Conservation (phyloP, 2,113 vertebrate genomes). For the Oxygymnocypris stewartii region DNA sequence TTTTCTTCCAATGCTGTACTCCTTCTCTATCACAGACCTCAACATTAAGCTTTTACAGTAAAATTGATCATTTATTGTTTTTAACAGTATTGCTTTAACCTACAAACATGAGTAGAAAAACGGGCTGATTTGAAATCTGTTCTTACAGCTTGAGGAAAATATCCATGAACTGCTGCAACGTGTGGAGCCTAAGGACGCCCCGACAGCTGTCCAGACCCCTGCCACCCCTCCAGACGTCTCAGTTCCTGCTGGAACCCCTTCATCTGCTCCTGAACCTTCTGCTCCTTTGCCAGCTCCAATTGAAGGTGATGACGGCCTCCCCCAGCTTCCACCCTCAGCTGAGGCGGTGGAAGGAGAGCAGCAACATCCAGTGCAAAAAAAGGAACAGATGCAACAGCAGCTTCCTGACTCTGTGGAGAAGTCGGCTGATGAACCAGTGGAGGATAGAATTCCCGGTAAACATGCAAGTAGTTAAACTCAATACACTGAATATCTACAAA, state of each 20-base stretch:
- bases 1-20: background rate
- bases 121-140: background rate
- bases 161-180: constrained; percentile 79
- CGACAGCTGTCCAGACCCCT: constrained; percentile 60
- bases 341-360: constrained; percentile 63
- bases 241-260: constrained; percentile 4
- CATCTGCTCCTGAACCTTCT: constrained; percentile 34
- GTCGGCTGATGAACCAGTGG: constrained; percentile 59
- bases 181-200: constrained; percentile 71
- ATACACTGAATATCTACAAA: background rate
- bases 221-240: constrained; percentile 56
- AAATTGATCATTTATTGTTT: background rate
- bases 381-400: constrained; percentile 55
- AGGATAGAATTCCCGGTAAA: constrained; percentile 65
- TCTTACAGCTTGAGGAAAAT: constrained; percentile 82
- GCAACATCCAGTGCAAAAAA: constrained; percentile 50
- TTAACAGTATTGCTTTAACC: background rate
- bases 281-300: constrained; percentile 19
- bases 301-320: constrained; percentile 47
- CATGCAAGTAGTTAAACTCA: background rate
- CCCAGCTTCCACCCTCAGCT: constrained; percentile 42
- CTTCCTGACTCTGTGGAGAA: constrained; percentile 67
- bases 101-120: background rate
- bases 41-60: background rate
- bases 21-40: background rate